Base-by-base conservation (phyloP, 2,113 vertebrate species). In the Hydropotes inermis region DNA sequence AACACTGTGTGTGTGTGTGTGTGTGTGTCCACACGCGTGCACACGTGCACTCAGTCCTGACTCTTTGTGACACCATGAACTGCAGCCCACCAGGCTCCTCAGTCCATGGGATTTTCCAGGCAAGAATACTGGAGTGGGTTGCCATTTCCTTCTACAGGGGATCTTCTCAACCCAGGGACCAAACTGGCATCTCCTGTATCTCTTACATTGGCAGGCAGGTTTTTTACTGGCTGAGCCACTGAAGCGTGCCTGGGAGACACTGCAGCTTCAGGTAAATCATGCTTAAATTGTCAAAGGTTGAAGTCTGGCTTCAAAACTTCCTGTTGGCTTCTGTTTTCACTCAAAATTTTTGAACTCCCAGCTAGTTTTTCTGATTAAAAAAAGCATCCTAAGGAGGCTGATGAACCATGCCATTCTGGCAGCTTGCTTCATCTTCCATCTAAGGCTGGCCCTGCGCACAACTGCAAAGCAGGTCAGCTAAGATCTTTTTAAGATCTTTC, bases 21-120 rank as follows among this genome's bases (percentile, higher is more conserved):
- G 17, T 55, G 30, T 67, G 61, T 19, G 61, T 1, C 1, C 1
- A 1, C 3, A 7, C 3, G 0, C 1, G 4, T 27, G 58, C 0
- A 2, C 19, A 5, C 19, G 1, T 70, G 67, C 67, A 70, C n/a
- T 70, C n/a, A 36, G 67, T 70, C 2, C 67, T 36, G 64, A 70
- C 17, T 36, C n/a, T 36, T 12, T 6, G 67, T 36, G 67, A 70
- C 67, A 9, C 19, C 67, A 70, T 39, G 19, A 70, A 39, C 67
- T 70, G 19, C 67, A 39, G 10, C 19, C 19, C 1, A 0, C 67
- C n/a, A 70, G 67, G 67, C 64, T 70, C 67, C 67, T 70, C 19
- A 21, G 64, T 67, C 64, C 33, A 67, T 21, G 67, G 67, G n/a
- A 70, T 36, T 70, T 70, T 70, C 67, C 67, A 70, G n/a, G n/a